These are phyloP conservation scores for Apostichopus parvimensis DNA, from an alignment of 35 echinoderm and acorn worm species.

Conservation along the genomic window DNA sequence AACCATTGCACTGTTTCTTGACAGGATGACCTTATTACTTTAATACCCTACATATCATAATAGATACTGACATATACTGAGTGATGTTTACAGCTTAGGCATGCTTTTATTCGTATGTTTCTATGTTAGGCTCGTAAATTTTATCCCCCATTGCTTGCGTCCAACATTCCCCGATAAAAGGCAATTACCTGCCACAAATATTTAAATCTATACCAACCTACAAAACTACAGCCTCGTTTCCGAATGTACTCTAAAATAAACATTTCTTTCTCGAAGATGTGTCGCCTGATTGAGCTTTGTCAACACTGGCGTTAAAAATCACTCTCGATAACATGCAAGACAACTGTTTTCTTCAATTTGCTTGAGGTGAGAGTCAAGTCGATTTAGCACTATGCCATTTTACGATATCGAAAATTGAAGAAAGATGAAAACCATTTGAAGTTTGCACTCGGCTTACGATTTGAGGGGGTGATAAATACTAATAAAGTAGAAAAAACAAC, in stretches of 20 bases:
- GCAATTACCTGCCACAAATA: conserved; percentile 35
- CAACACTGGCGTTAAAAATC: conserved; percentile 29
- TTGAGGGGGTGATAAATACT: neutral
- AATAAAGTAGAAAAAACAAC: conserved; percentile 3
- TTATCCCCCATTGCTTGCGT: neutral
- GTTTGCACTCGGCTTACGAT: neutral
- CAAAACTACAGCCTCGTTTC: neutral
- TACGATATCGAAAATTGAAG: conserved; percentile 1
- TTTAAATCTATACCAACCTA: conserved; percentile 12
- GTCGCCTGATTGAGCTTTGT: conserved; percentile 12
- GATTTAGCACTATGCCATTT: neutral
- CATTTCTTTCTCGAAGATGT: conserved; percentile 28
- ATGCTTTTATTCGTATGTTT: neutral
- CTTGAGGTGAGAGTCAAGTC: neutral
- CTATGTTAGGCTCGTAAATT: conserved; percentile 17
- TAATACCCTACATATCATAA: neutral
- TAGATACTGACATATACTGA: neutral
- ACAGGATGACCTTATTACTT: neutral
- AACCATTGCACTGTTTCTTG: neutral
- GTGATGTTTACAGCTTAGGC: neutral
- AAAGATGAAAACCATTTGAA: conserved; percentile 5
- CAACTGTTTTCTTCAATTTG: neutral
- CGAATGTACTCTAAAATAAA: conserved; percentile 9
- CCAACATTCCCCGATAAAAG: neutral
- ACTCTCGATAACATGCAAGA: neutral